These are phyloP conservation scores for Grammomys surdaster DNA, from an alignment of 2,113 vertebrate species.

Conservation along the genomic window DNA sequence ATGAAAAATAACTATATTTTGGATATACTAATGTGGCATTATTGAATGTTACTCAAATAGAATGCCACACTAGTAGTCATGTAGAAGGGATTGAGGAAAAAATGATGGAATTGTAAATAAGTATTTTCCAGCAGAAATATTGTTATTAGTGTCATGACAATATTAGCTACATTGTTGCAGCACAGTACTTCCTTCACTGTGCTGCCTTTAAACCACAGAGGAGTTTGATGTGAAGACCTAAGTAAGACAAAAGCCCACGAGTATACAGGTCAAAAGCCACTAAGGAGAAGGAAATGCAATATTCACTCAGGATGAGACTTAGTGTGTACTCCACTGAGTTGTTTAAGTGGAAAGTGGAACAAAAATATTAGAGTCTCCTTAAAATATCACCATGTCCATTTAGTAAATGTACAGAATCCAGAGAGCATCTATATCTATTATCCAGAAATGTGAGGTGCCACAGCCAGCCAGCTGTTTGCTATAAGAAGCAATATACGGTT, in stretches of 20 bases:
- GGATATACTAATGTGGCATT: too few species aligned
- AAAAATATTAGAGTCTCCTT: neutral
- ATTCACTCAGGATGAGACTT: neutral
- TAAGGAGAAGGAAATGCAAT: neutral
- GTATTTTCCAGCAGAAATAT: too few species aligned
- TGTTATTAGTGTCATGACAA: neutral
- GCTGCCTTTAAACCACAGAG: neutral
- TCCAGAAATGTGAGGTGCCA: neutral
- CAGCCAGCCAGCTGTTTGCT: neutral
- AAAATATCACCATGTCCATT: neutral
- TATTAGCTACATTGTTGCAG: accelerated
- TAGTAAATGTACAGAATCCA: neutral
- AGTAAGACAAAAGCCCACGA: accelerated
- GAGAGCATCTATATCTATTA: neutral
- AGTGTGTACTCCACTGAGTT: neutral
- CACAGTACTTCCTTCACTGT: accelerated
- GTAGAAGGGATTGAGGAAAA: neutral
- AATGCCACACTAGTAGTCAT: neutral
- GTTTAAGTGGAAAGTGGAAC: neutral
- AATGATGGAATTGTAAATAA: neutral
- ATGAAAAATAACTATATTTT: neutral
- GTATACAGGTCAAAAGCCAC: neutral
- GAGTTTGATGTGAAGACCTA: neutral
- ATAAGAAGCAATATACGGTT: neutral
- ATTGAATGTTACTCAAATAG: too few species aligned